phyloP scores from a whole-genome alignment of 2,113 vertebrate species.

The Odontesthes bonariensis region DNA sequence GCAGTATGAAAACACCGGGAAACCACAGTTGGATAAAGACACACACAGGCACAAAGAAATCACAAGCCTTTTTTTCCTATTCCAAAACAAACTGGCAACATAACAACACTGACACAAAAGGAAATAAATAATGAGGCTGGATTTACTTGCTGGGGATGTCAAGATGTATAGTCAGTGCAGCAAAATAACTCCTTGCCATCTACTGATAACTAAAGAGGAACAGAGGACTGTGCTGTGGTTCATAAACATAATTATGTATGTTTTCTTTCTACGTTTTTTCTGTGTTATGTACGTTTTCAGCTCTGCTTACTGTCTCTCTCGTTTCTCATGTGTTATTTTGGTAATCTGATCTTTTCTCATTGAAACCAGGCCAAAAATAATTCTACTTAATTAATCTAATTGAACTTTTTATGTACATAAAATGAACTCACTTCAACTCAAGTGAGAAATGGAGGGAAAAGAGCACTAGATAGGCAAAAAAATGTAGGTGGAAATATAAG shows the following conservation, averaged over 20 bases:
- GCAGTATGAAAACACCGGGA: conserved; percentile 33
- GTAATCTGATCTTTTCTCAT: conserved; percentile 22
- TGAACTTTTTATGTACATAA: conserved; percentile 28
- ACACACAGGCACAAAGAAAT: conserved; percentile 27
- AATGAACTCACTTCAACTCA: conserved; percentile 41
- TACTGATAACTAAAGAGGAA: conserved; percentile 23
- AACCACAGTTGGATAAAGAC: conserved; percentile 27
- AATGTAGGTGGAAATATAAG: conserved; percentile 12
- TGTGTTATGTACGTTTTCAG: not conserved
- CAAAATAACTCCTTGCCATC: conserved; percentile 34
- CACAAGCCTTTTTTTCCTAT: conserved; percentile 14
- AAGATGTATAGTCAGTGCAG: conserved; percentile 46
- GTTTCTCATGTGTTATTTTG: not conserved
- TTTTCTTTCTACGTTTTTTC: conserved; percentile 13
- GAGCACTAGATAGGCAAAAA: not conserved
- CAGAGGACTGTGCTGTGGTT: conserved; percentile 10
- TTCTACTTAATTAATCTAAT: conserved; percentile 32
- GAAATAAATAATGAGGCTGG: conserved; percentile 49
- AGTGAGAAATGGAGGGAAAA: not conserved
- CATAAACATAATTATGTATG: conserved; percentile 20
- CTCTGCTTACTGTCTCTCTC: conserved; percentile 10
- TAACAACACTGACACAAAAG: conserved; percentile 35
- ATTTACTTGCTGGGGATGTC: conserved; percentile 47
- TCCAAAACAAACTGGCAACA: conserved; percentile 43
- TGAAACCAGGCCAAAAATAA: conserved; percentile 20